Evolutionary conservation across 2,888 invertebrate genomes (phyloP).

Genomic region (Eristalinus aeneus): DNA sequence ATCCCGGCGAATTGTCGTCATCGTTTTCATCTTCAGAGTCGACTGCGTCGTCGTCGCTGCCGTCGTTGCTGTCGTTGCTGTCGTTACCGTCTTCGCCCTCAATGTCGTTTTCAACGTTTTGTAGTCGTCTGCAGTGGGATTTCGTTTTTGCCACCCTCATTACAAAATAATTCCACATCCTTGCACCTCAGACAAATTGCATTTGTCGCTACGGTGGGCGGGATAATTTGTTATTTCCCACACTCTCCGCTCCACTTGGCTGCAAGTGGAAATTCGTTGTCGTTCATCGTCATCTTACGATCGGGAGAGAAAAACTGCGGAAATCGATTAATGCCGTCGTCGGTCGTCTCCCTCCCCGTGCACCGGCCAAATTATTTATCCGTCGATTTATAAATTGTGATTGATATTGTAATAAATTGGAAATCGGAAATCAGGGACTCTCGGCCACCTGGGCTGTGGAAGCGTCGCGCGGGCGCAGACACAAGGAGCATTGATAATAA

Average conservation of each 20-base stretch:
- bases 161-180: conserved; percentile 71
- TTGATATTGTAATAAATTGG: conserved; percentile 71
- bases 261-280: background rate
- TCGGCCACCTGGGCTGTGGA: conserved; percentile 45
- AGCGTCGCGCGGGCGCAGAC: background rate
- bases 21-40: background rate
- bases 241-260: background rate
- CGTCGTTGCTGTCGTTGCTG: background rate
- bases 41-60: background rate
- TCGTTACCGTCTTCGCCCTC: background rate
- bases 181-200: conserved; percentile 70
- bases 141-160: conserved; percentile 63
- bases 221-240: conserved; percentile 62
- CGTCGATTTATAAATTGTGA: conserved; percentile 68
- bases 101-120: conserved; percentile 1
- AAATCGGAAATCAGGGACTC: conserved; percentile 55
- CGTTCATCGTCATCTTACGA: conserved; percentile 16
- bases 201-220: conserved; percentile 55
- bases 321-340: conserved; percentile 61
- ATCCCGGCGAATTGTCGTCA: conserved; percentile 46
- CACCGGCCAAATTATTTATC: conserved; percentile 65
- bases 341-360: conserved; percentile 3
- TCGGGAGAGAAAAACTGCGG: conserved; percentile 21
- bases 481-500: conserved; percentile 55
- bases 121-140: conserved; percentile 31